Conservation (phyloP, 2,888 invertebrate species). For the Trachelus tabidus region DNA sequence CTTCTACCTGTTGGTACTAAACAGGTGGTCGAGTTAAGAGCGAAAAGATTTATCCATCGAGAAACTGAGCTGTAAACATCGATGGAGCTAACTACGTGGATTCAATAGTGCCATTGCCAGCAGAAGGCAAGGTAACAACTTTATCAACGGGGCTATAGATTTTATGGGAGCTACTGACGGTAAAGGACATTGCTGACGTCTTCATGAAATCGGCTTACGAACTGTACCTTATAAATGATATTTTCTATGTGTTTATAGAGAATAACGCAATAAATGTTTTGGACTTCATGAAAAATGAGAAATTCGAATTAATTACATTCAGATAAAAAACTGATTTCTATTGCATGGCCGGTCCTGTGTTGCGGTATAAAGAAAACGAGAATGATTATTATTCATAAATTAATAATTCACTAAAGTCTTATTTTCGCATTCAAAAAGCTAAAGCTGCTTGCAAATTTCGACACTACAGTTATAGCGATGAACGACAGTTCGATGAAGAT, state of each 20-base stretch:
- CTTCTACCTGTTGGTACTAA: constrained; percentile 44
- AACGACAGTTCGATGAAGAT: neutral
- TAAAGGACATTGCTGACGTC: neutral
- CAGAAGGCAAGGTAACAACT: neutral
- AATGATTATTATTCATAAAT: neutral
- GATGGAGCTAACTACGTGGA: neutral
- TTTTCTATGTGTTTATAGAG: neutral
- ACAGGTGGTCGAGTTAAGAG: constrained; percentile 40
- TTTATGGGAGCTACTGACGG: neutral
- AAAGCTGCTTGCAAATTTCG: neutral
- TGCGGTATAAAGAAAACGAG: too few relatives aligned
- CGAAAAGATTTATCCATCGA: constrained; percentile 12
- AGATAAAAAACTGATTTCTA: too few relatives aligned
- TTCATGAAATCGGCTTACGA: neutral
- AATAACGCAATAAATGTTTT: neutral
- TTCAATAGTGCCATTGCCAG: neutral
- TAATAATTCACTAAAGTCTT: neutral
- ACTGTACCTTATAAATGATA: neutral
- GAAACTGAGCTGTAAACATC: neutral
- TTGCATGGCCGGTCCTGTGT: too few relatives aligned
- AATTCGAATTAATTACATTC: too few relatives aligned
- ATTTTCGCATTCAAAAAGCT: neutral
- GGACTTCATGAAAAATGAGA: neutral
- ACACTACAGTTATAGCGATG: neutral
- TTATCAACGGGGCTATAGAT: neutral